phyloP scores from a whole-genome alignment of 2,113 vertebrate species.

The Caretta caretta region DNA sequence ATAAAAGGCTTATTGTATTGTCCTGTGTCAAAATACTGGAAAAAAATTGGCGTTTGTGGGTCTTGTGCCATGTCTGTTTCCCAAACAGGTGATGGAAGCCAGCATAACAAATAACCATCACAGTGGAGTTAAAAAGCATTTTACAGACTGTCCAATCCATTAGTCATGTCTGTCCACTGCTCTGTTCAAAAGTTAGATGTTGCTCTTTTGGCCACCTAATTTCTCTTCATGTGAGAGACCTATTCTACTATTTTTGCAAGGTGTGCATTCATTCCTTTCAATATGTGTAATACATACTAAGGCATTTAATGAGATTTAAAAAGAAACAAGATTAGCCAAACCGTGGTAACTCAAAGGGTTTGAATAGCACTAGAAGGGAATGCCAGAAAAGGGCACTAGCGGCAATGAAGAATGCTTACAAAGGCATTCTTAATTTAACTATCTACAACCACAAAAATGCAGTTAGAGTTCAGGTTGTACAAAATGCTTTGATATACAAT shows the following conservation, averaged over 20 bases:
- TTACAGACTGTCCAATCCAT: slow-evolving; percentile 6
- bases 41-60: neutral
- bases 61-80: neutral
- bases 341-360: slow-evolving; percentile 63
- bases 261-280: slow-evolving; percentile 75
- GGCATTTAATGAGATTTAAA: slow-evolving; percentile 74
- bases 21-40: slow-evolving; percentile 22
- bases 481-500: neutral
- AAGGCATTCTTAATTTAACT: slow-evolving; percentile 12
- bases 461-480: neutral
- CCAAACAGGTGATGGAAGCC: neutral
- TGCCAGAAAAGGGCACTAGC: neutral
- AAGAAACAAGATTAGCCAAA: slow-evolving; percentile 77
- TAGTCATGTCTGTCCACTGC: neutral
- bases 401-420: neutral
- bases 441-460: neutral
- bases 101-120: slow-evolving; percentile 5
- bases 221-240: slow-evolving; percentile 45
- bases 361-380: slow-evolving; percentile 37
- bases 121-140: neutral
- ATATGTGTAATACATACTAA: slow-evolving; percentile 70
- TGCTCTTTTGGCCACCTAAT: slow-evolving; percentile 63
- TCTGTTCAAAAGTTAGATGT: slow-evolving; percentile 47
- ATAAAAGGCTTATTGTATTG: slow-evolving; percentile 20
- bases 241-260: slow-evolving; percentile 74